Percentiles rank a stretch among this genome's conserved stretches.
Evolutionary conservation across 2,797 vertebrate species (phyloP).

Genomic region (Phrynocephalus forsythii): DNA sequence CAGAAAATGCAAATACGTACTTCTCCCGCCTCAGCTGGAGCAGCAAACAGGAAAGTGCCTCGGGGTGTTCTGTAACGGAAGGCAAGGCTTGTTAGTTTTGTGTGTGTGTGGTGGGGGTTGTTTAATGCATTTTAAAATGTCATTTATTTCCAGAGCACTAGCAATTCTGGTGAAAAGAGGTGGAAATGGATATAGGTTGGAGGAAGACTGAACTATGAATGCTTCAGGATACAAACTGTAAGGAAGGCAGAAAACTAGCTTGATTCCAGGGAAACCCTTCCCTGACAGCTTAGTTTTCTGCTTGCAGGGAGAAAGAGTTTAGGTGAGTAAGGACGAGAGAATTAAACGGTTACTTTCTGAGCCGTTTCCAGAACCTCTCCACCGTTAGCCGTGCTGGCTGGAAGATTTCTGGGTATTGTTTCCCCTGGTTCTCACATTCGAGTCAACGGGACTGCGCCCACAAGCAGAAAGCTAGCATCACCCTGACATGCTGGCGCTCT

Average conservation of each 20-base stretch:
- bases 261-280: neutral
- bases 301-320: neutral
- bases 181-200: neutral
- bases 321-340: neutral
- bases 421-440: too few species aligned
- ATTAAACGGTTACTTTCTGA: neutral
- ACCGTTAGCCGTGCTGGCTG: too few species aligned
- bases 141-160: too few species aligned
- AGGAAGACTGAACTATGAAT: neutral
- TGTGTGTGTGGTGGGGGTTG: too few species aligned
- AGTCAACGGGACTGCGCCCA: neutral
- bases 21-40: slow-evolving; percentile 93
- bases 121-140: too few species aligned
- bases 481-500: neutral
- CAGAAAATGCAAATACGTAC: slow-evolving; percentile 73
- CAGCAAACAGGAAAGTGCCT: slow-evolving; percentile 92
- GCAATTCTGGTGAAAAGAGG: neutral
- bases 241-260: neutral
- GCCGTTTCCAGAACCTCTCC: too few species aligned
- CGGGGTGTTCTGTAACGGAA: slow-evolving; percentile 86
- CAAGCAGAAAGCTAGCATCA: too few species aligned
- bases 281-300: neutral
- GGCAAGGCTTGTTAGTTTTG: neutral
- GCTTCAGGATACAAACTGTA: neutral
- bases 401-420: too few species aligned